Evolutionary conservation across 2,888 invertebrate species (phyloP), one percentile per base, ranked within the genome.

Genomic region (Blastobasis lacticolella): DNA sequence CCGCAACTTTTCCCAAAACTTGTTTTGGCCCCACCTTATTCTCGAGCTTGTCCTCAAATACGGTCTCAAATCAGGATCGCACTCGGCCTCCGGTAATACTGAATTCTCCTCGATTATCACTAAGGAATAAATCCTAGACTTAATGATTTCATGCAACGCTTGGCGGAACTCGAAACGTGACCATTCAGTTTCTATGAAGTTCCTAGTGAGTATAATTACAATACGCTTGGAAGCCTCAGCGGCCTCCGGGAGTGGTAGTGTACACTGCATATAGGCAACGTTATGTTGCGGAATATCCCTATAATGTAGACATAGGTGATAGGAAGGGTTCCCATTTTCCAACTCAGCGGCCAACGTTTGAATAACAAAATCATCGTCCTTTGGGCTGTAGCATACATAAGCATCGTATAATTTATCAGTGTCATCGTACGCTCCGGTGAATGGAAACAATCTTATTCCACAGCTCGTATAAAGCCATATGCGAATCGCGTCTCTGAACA

Each of bases 101-200:
- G 93, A 92, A 47, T 93, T 94, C 68, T 96, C 94, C 76, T 97
- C 94, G 56, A 98, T 92, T 63, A 97, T 92, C 54, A 98, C 92
- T 76, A 97, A 84, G 68, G 95, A 95, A 72, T 94, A 94, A 64
- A 94, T 93, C 61, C 95, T 89, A 10, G 94, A 93, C 66, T 95
- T 93, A 55, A 97, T 85, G 10, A 96, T 94, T 74, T 97, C 95
- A 77, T 96, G 96, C 60, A 97, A 90, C 8, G 96, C 95, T 67
- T 95, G 94, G 49, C 96, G 93, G 77, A 97, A 94, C 74, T 97
- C 97, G 70, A 93, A 94, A 56, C 95, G 92, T 61, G 95, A 94
- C 97, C 97, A 98, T 79, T 97, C 97, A 44, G 96, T 96, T 79
- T 95, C 94, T 61, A 97, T 88, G 75, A 97, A 96, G 79, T 96